phyloP scores from a whole-genome alignment of 2,113 vertebrate species.

The Tylochromis polylepis region DNA sequence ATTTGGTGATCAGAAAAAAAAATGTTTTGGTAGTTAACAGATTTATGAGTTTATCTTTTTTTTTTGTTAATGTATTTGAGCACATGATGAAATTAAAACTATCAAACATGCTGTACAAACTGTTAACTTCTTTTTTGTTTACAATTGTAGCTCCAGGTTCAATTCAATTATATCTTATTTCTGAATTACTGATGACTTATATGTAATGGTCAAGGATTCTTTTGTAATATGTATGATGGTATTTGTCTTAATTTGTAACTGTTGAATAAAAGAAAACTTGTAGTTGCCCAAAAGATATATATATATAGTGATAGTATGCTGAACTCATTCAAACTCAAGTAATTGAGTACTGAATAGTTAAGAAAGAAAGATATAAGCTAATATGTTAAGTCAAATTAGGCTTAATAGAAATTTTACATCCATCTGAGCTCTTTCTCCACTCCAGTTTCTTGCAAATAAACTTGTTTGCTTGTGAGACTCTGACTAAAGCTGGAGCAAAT shows the following conservation, averaged over 20 bases:
- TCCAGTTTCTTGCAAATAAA: background rate
- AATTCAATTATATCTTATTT: background rate
- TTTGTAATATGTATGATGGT: background rate
- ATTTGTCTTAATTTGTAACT: background rate
- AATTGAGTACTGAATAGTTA: background rate
- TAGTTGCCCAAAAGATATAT: background rate
- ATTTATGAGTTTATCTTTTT: background rate
- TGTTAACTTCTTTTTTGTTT: background rate
- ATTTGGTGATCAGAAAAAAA: background rate
- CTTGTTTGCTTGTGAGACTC: background rate
- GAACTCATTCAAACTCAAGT: background rate
- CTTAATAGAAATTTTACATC: constrained; percentile 1
- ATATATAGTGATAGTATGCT: background rate
- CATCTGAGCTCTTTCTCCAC: background rate
- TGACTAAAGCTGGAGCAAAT: background rate
- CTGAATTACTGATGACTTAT: background rate
- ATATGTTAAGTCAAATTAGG: constrained; percentile 4
- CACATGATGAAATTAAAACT: background rate
- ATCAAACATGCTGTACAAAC: background rate
- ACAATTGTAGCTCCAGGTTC: background rate
- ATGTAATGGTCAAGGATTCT: background rate
- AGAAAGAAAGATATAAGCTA: background rate
- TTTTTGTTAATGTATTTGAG: background rate
- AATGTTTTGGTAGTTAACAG: background rate
- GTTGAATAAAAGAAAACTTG: background rate